Evolutionary conservation across 2,797 vertebrate genomes (phyloP).

Genomic region (Hyperoplus lanceolatus): DNA sequence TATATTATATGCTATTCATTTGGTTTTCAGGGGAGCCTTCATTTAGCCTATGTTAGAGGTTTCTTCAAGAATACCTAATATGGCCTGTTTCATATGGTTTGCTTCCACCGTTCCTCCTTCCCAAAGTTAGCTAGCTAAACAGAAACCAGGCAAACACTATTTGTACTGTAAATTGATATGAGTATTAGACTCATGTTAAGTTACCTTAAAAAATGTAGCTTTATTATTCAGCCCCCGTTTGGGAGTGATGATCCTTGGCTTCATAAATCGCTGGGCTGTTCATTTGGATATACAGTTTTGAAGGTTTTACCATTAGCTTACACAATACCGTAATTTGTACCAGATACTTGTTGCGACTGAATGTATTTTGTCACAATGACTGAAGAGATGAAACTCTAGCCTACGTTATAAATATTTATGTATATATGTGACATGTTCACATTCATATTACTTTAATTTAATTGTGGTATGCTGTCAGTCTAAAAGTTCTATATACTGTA

Average conservation of each 20-base stretch:
- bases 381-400: background rate
- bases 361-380: background rate
- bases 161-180: background rate
- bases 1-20: too few species aligned
- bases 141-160: background rate
- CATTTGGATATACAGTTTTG: background rate
- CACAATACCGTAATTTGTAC: background rate
- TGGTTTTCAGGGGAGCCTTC: too few species aligned
- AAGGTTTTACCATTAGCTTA: background rate
- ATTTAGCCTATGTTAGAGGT: too few species aligned
- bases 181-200: background rate
- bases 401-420: background rate
- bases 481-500: background rate
- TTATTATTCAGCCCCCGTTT: background rate
- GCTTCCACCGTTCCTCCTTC: background rate
- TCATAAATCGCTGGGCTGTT: background rate
- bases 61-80: background rate
- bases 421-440: background rate
- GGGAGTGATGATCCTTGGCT: background rate
- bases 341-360: background rate
- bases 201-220: background rate
- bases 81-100: background rate
- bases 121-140: too few species aligned
- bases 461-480: background rate
- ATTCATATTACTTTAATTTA: background rate